A percentile compares a stretch with the other conserved stretches of the same genome.
Conservation (phyloP, 2,888 invertebrate species). For the Dynastes grantii region DNA sequence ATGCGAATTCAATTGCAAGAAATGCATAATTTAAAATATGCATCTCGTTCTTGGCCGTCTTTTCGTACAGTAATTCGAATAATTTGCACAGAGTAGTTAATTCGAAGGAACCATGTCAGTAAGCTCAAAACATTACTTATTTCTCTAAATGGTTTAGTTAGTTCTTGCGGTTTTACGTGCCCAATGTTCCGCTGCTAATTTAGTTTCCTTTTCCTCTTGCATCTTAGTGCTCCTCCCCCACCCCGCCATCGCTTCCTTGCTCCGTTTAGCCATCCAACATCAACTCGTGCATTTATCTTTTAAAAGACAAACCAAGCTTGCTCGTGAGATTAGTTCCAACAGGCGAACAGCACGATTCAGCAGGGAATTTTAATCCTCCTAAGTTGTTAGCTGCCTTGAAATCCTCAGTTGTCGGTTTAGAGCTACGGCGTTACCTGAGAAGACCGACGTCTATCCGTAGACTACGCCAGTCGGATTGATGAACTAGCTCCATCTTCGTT, state of each 20-base stretch:
- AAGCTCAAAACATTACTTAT: not conserved
- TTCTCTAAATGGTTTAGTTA: slow-evolving; percentile 3
- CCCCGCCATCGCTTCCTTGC: too few species aligned
- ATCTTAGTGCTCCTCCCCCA: not conserved
- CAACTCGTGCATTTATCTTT: slow-evolving; percentile 18
- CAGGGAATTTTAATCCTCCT: slow-evolving; percentile 29
- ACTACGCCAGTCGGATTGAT: not conserved
- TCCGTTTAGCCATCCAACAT: slow-evolving; percentile 6
- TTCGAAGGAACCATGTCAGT: not conserved
- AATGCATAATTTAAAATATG: too few species aligned
- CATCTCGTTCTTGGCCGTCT: not conserved
- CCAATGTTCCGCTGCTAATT: slow-evolving; percentile 1
- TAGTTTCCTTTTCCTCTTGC: not conserved
- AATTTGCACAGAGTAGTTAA: not conserved
- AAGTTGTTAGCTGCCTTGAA: slow-evolving; percentile 22
- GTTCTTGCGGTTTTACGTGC: not conserved
- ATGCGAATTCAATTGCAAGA: too few species aligned
- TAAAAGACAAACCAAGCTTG: slow-evolving; percentile 10
- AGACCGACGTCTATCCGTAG: not conserved
- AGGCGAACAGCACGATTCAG: slow-evolving; percentile 19
- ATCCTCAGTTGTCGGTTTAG: not conserved
- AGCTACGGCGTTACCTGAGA: slow-evolving; percentile 3
- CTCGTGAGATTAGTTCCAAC: slow-evolving; percentile 27
- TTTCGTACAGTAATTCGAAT: not conserved
- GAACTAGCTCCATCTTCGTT: not conserved